Evolutionary conservation across 2,888 invertebrate genomes (phyloP).

Genomic region (Acleris emargana): DNA sequence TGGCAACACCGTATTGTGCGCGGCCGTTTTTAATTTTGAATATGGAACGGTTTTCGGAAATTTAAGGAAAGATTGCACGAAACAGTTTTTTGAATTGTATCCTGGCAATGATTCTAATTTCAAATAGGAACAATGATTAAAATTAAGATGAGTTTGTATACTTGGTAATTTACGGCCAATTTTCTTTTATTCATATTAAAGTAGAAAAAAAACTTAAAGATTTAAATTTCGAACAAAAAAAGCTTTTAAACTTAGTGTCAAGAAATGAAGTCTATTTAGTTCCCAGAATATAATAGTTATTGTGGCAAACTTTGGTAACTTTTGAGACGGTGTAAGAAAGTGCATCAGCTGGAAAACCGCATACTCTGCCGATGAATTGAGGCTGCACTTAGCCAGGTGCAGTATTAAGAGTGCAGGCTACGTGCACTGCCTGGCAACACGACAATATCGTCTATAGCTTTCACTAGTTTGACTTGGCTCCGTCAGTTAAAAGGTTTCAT

Average conservation of each 20-base stretch:
- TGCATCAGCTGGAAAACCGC: conserved; percentile 43
- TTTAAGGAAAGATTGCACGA: conserved; percentile 9
- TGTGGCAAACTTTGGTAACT: background rate
- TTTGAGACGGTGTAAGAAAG: conserved; percentile 36
- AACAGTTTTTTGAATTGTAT: too few species aligned
- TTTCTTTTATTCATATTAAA: too few species aligned
- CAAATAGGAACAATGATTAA: too few species aligned
- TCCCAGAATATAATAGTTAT: background rate
- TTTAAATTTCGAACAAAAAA: too few species aligned
- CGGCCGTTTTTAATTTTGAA: conserved; percentile 34
- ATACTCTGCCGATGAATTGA: conserved; percentile 42
- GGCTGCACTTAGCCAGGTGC: conserved; percentile 76
- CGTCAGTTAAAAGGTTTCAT: background rate
- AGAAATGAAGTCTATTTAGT: too few species aligned
- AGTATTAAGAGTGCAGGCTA: conserved; percentile 66
- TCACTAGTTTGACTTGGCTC: conserved; percentile 8
- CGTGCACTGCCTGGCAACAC: conserved; percentile 37
- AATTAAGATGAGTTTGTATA: too few species aligned
- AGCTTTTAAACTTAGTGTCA: too few species aligned
- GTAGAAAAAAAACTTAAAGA: too few species aligned
- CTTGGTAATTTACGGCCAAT: too few species aligned
- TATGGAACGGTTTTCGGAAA: conserved; percentile 20
- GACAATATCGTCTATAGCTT: conserved; percentile 21
- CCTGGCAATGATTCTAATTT: too few species aligned
- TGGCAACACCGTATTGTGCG: conserved; percentile 35